Evolutionary conservation across 2,888 invertebrate species (phyloP).

Genomic region (Nomada ferruginata): DNA sequence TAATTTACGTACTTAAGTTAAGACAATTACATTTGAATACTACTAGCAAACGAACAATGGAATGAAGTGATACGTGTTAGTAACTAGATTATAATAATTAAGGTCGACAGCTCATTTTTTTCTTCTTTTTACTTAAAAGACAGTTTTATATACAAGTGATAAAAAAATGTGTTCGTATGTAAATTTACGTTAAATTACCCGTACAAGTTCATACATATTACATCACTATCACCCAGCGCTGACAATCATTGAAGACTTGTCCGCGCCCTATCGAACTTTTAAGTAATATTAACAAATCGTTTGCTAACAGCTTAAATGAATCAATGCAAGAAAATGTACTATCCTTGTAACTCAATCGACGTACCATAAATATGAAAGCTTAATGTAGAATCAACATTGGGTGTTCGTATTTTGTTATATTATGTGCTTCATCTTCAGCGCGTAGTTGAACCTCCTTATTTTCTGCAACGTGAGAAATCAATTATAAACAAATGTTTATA

Average conservation of each 20-base stretch:
- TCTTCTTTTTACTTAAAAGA: constrained; percentile 37
- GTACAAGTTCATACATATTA: constrained; percentile 28
- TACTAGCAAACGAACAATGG: constrained; percentile 56
- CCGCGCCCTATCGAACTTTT: constrained; percentile 25
- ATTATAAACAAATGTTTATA: not conserved
- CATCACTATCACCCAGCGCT: constrained; percentile 20
- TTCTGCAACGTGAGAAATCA: constrained; percentile 58
- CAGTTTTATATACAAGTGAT: constrained; percentile 56
- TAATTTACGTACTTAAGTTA: constrained; percentile 31
- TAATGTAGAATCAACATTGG: constrained; percentile 58
- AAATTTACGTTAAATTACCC: constrained; percentile 40
- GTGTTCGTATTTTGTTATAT: constrained; percentile 61
- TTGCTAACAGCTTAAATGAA: constrained; percentile 32
- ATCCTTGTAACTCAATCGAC: constrained; percentile 51
- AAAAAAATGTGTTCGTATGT: constrained; percentile 39
- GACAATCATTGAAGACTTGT: not conserved
- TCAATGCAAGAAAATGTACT: constrained; percentile 75
- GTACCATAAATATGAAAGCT: constrained; percentile 66
- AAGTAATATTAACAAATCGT: constrained; percentile 39
- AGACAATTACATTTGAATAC: constrained; percentile 16
- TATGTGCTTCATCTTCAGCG: constrained; percentile 54
- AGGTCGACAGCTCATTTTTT: constrained; percentile 34
- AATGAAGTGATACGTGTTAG: constrained; percentile 62
- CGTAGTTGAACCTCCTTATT: constrained; percentile 53
- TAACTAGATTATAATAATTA: constrained; percentile 49